Percentiles rank a stretch among this genome's conserved stretches.
Conservation (phyloP, 2,888 invertebrate genomes). For the Noctuana brunneofusca region DNA sequence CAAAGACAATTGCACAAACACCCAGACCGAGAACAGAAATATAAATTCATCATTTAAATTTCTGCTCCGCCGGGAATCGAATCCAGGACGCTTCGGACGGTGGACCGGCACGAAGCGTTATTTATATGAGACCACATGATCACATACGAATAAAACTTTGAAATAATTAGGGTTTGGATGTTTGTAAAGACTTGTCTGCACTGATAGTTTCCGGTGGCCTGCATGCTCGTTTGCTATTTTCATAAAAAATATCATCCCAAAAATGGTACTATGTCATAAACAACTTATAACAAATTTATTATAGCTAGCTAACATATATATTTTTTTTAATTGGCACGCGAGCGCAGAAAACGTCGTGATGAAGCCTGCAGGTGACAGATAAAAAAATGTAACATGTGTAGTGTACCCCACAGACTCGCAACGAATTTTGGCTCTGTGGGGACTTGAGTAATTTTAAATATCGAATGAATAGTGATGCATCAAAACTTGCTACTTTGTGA, state of each 20-base stretch:
- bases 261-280: neutral
- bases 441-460: neutral
- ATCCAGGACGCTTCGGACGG: too few relatives aligned
- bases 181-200: neutral
- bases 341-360: neutral
- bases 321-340: neutral
- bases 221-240: neutral
- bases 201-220: neutral
- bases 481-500: too few relatives aligned
- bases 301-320: neutral
- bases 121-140: too few relatives aligned
- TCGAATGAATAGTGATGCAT: neutral
- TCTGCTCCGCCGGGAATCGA: too few relatives aligned
- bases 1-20: too few relatives aligned
- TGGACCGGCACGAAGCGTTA: too few relatives aligned
- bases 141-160: too few relatives aligned
- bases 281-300: neutral
- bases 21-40: too few relatives aligned
- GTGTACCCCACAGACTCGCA: neutral
- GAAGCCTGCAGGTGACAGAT: neutral
- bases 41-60: too few relatives aligned
- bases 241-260: neutral
- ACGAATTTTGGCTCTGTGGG: neutral
- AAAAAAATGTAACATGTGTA: neutral
- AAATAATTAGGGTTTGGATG: too few relatives aligned